Evolutionary conservation across 2,888 invertebrate genomes (phyloP).

Genomic region (Hyppa rectilinea): DNA sequence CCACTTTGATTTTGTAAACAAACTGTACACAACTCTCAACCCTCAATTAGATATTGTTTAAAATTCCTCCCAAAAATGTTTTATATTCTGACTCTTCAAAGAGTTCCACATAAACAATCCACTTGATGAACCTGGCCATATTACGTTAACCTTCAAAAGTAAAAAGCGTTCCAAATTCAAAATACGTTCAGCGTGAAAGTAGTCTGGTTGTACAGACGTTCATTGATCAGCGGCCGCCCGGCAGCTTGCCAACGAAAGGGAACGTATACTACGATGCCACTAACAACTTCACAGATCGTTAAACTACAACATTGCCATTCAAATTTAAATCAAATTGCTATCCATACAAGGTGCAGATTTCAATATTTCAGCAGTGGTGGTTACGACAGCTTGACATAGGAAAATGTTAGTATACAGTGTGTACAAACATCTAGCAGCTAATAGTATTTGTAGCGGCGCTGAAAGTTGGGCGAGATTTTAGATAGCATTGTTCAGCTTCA

Average conservation of each 20-base stretch:
- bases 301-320: constrained; percentile 45
- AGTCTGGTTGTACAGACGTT: constrained; percentile 83
- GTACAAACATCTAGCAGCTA: constrained; percentile 68
- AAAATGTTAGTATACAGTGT: constrained; percentile 64
- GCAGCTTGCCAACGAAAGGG: constrained; percentile 86
- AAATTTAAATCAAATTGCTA: constrained; percentile 38
- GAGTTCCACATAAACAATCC: constrained; percentile 60
- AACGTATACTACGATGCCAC: constrained; percentile 75
- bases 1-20: constrained; percentile 33
- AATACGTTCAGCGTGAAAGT: constrained; percentile 83
- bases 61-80: constrained; percentile 34
- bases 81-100: constrained; percentile 57
- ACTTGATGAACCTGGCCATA: constrained; percentile 63
- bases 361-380: constrained; percentile 17
- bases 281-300: constrained; percentile 42
- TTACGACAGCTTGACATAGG: constrained; percentile 31
- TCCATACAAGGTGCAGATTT: constrained; percentile 49
- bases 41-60: constrained; percentile 47
- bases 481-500: constrained; percentile 62
- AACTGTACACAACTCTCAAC: constrained; percentile 17
- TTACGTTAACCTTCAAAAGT: constrained; percentile 67
- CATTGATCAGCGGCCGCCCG: constrained; percentile 84
- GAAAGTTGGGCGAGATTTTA: constrained; percentile 74
- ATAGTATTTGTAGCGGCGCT: constrained; percentile 74
- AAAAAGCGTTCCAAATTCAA: constrained; percentile 72